phyloP scores from a whole-genome alignment of 1,140 invertebrate species.

The Holcopasites calliopsidis region DNA sequence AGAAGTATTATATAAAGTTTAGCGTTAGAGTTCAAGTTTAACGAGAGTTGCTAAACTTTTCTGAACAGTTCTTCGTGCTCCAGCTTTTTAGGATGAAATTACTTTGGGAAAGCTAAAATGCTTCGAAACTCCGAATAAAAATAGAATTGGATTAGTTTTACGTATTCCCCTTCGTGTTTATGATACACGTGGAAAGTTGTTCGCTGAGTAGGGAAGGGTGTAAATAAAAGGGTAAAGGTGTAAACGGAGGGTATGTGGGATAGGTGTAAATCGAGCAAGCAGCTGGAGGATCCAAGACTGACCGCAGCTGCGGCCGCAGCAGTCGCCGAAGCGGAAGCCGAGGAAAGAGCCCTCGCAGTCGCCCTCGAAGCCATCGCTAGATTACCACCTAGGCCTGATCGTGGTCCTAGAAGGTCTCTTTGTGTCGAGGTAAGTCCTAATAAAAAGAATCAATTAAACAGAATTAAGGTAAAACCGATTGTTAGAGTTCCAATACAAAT shows the following conservation, averaged over 20 bases:
- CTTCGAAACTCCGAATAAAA: no score
- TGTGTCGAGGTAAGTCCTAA: constrained; percentile 70
- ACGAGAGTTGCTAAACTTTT: neutral
- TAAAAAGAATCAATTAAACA: neutral
- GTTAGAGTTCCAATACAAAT: no score
- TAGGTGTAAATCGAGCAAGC: constrained; percentile 80
- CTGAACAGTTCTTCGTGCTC: neutral
- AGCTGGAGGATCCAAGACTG: constrained; percentile 78
- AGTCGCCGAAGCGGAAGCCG: constrained; percentile 85
- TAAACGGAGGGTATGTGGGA: constrained; percentile 32
- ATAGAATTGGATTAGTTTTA: no score
- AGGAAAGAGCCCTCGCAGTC: constrained; percentile 85
- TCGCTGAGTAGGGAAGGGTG: neutral
- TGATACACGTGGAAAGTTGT: neutral
- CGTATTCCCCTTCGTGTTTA: neutral
- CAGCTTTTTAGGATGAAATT: neutral
- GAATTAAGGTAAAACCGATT: no score
- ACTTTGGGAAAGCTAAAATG: no score
- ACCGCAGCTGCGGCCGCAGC: constrained; percentile 87
- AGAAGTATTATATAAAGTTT: neutral
- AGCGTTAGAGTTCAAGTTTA: neutral
- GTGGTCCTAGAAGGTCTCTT: constrained; percentile 74
- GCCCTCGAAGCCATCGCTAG: constrained; percentile 86
- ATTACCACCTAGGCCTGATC: constrained; percentile 77
- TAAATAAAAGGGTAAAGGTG: neutral